Base-by-base conservation (phyloP, 2,797 vertebrate genomes). In the Cirrhinus mrigala region DNA sequence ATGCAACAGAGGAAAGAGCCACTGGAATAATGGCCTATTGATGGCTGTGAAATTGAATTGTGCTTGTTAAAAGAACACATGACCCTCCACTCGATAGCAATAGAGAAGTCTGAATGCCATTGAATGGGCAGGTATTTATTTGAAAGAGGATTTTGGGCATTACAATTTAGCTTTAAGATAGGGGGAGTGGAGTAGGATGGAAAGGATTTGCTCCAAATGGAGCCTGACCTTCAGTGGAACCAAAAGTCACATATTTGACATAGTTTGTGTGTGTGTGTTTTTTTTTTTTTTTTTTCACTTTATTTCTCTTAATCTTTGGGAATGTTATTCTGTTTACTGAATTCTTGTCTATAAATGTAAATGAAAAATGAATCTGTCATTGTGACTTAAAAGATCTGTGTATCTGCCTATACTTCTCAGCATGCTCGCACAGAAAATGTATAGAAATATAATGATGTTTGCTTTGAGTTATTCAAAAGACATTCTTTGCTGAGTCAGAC, bases 21-120 rank as follows among this genome's bases (percentile, higher is more conserved):
- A 64, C 56, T 86, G 68, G 50, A 85, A 87, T 82, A 84, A 84
- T 85, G 75, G 66, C 79, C 60, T 81, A 40, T 87, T 84, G 87
- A 88, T 82, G 48, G 54, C 27, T 27, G 56, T 77, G 83, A 66
- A 82, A 84, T 84, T 84, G 79, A 86, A 86, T 86, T 80, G 69
- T 52, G 46, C 83, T 87, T 75, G 64, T 82, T 70, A 79, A 73
- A 81, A 58, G 80, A 60, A 66, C 85, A 80, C 83, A 82, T 82
- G 73, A 87, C 70, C 50, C 62, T 85, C 14, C 62, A 70, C 66
- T 84, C 69, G 1, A 56, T 54, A 56, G 24, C 18, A 64, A 46
- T 73, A 27, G 71, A 81, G 69, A 74, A 79, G 20, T 24, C 44
- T 20, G 16, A 69, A 85, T 62, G 37, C 74, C 62, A 68, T 29